Base-by-base conservation (phyloP, 2,113 vertebrate species). In the Ptyas mucosa region DNA sequence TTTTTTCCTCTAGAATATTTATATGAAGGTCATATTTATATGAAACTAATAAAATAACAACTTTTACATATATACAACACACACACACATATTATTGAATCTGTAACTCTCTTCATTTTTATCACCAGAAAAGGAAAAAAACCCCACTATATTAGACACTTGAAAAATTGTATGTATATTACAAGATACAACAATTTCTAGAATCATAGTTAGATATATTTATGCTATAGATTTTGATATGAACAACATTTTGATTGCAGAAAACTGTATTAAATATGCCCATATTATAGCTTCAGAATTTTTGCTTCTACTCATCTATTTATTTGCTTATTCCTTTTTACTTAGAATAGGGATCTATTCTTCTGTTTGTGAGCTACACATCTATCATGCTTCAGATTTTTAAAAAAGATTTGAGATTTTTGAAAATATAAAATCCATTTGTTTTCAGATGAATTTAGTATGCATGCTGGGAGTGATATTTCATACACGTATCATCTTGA, bases 291-390 rank as follows among this genome's bases (percentile, higher is more conserved):
- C 93, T 89, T 93, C 92, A 34, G 1, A 64, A 81, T 87, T 8
- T 94, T 24, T 92, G 92, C 94, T 61, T 6, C 64, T 1, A 54
- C 95, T 91, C 52, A 91, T 0, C 26, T 0, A 43, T 24, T 89
- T 64, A 29, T 55, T 88, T 93, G 89, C 69, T 96, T 95, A 87
- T 46, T 14, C 90, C 86, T 92, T 61, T 49, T 90, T 0, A 88
- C 92, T 85, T 23, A 91, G 92, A 95, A 92, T 54, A 11, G 93
- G 92, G 87, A 64, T 20, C 75, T 29, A 91, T 94, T 85, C 43
- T 18, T 23, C 18, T 58, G 1, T 92, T 95, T 96, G 89, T 90
- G 93, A 90, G 43, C 3, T 8, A 86, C 89, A 88, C 24, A 54
- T 46, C 43, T 93, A 91, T 43, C 92, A 89, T 69, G 92, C 75